Conservation (phyloP, 2,888 invertebrate genomes). For the Sphaerolaimus hirsutus region DNA sequence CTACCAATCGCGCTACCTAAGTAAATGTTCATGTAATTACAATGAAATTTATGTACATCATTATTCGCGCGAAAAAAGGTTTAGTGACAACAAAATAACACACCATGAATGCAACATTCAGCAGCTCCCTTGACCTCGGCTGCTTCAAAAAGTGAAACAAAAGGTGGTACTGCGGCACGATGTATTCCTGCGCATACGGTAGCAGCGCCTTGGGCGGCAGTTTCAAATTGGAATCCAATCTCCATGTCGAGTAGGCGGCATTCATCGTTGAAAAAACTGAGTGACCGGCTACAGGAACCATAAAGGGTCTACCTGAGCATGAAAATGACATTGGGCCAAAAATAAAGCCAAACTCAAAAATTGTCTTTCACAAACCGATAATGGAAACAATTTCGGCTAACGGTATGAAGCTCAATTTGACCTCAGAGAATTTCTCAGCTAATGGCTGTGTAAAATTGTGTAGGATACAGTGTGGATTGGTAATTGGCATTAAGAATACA, state of each 20-base stretch:
- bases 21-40: too few relatives aligned
- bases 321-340: neutral
- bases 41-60: too few relatives aligned
- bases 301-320: conserved; percentile 47
- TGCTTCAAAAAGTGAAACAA: conserved; percentile 4
- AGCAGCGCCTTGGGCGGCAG: conserved; percentile 48
- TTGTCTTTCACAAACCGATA: conserved; percentile 35
- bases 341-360: neutral
- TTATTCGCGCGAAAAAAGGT: too few relatives aligned
- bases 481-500: neutral
- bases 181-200: conserved; percentile 43
- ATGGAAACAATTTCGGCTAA: conserved; percentile 88
- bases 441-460: conserved; percentile 41
- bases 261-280: conserved; percentile 52
- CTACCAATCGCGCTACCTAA: too few relatives aligned
- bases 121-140: too few relatives aligned
- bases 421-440: conserved; percentile 55
- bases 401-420: conserved; percentile 70
- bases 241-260: conserved; percentile 82
- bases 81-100: too few relatives aligned
- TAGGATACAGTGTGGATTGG: conserved; percentile 6
- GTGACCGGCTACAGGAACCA: conserved; percentile 68
- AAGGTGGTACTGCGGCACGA: conserved; percentile 2
- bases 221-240: conserved; percentile 53
- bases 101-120: too few relatives aligned